Conservation (phyloP, 2,888 invertebrate species). For the Heterodera filipjevi region DNA sequence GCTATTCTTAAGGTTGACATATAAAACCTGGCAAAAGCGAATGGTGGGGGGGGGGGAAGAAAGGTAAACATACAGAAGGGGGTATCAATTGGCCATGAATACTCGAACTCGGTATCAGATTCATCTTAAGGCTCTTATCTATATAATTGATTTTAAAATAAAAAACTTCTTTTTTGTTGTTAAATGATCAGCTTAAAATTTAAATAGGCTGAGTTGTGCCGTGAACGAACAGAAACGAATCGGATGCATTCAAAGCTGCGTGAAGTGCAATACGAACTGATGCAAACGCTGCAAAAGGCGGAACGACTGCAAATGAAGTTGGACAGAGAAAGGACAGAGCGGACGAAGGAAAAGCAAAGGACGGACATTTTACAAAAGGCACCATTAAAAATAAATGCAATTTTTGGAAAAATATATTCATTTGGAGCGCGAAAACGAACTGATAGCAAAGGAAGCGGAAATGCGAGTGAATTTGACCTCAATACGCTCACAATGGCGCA, state of each 20-base stretch:
- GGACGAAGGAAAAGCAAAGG: neutral
- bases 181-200: too few species aligned
- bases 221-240: neutral
- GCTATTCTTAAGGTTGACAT: neutral
- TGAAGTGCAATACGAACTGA: neutral
- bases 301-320: neutral
- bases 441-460: neutral
- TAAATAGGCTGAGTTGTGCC: neutral
- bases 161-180: neutral
- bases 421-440: constrained; percentile 10
- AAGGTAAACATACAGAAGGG: neutral
- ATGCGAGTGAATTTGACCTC: neutral
- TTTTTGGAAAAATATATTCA: neutral
- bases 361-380: neutral
- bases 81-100: too few species aligned
- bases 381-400: neutral
- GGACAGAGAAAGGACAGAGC: neutral
- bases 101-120: too few species aligned
- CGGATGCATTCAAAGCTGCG: neutral
- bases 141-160: too few species aligned
- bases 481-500: constrained; percentile 12
- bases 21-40: neutral
- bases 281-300: constrained; percentile 1
- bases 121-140: too few species aligned
- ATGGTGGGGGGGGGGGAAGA: neutral